These are phyloP conservation scores for Cetoscarus ocellatus DNA, from an alignment of 2,797 vertebrate genomes.

Conservation along the genomic window DNA sequence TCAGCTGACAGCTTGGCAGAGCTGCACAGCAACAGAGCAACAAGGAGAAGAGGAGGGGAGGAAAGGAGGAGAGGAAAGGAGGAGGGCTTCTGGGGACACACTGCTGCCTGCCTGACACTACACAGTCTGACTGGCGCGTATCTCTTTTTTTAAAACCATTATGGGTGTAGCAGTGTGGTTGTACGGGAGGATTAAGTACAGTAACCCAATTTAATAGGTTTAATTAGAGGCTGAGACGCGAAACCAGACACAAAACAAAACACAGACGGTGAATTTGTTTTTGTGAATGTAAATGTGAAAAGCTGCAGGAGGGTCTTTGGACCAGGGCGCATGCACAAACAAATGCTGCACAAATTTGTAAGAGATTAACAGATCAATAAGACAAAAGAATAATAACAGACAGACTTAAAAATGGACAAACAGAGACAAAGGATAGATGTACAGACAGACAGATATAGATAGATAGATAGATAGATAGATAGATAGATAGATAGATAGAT, in stretches of 20 bases:
- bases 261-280: conserved; percentile 43
- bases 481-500: too few relatives aligned
- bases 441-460: too few relatives aligned
- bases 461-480: too few relatives aligned
- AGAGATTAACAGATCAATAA: neutral
- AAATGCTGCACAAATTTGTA: neutral
- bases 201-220: neutral
- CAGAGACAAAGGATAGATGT: too few relatives aligned
- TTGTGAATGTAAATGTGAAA: conserved; percentile 20
- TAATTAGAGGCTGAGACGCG: neutral
- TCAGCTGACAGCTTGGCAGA: conserved; percentile 91
- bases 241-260: conserved; percentile 53
- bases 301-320: neutral
- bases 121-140: conserved; percentile 13
- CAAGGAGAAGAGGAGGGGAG: conserved; percentile 16
- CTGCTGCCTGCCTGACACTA: conserved; percentile 22
- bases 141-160: conserved; percentile 53
- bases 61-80: conserved; percentile 17
- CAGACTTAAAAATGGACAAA: too few relatives aligned
- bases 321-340: neutral
- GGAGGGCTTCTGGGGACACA: conserved; percentile 50
- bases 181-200: conserved; percentile 1
- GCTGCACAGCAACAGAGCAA: conserved; percentile 76
- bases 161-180: conserved; percentile 54
- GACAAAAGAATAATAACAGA: too few relatives aligned